These are phyloP conservation scores for Cliona cf. orientalis DNA, from an alignment of 37 sponge, comb jelly and placozoan genomes.

Conservation along the genomic window DNA sequence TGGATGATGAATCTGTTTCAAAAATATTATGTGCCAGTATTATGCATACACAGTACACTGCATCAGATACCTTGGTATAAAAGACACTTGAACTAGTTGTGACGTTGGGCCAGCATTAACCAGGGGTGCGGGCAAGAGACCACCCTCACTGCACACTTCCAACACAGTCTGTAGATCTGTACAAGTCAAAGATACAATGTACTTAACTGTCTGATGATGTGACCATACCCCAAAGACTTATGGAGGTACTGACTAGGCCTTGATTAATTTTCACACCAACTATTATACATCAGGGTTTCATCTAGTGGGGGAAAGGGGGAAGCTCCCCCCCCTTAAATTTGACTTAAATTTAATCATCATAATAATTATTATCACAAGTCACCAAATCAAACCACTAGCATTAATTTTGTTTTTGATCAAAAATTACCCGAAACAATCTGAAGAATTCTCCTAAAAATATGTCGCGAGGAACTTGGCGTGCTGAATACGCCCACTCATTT, in stretches of 20 bases:
- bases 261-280: neutral
- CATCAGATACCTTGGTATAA: constrained; percentile 44
- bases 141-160: neutral
- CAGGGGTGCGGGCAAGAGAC: constrained; percentile 20
- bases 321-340: neutral
- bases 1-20: neutral
- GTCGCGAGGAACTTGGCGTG: no score
- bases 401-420: no score
- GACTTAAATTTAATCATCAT: neutral
- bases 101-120: neutral
- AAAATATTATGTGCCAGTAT: no score
- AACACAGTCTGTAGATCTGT: constrained; percentile 35
- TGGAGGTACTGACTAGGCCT: no score
- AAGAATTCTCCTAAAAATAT: no score
- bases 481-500: no score
- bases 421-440: no score
- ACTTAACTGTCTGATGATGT: neutral
- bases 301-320: neutral
- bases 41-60: neutral
- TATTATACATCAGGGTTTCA: neutral
- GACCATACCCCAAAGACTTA: neutral
- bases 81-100: constrained; percentile 19
- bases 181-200: neutral
- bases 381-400: no score
- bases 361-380: no score